phyloP scores from a whole-genome alignment of 1,140 invertebrate species.

The Pseudomyrmex pallidus region DNA sequence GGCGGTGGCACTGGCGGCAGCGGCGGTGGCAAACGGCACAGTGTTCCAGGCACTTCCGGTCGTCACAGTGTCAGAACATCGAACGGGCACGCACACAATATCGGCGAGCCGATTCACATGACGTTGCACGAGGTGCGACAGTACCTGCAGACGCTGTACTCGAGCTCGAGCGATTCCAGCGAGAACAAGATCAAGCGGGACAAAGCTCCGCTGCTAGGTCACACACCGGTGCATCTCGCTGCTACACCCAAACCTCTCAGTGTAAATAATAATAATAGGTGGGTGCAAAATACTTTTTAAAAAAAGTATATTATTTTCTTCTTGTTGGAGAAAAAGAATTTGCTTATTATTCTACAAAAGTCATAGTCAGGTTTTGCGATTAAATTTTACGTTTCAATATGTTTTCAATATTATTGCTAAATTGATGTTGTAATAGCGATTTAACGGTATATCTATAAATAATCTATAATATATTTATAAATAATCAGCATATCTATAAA shows the following conservation, averaged over 20 bases:
- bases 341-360: too few relatives aligned
- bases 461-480: too few relatives aligned
- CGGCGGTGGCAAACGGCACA: slow-evolving; percentile 86
- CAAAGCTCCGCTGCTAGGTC: slow-evolving; percentile 74
- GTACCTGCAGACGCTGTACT: slow-evolving; percentile 92
- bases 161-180: slow-evolving; percentile 88
- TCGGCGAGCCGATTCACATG: slow-evolving; percentile 92
- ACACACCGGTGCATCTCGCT: slow-evolving; percentile 78
- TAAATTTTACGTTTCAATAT: not conserved
- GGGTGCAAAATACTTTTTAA: not conserved
- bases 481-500: too few relatives aligned
- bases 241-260: slow-evolving; percentile 81
- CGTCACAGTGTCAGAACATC: slow-evolving; percentile 76
- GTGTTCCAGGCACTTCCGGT: slow-evolving; percentile 86
- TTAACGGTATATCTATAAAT: too few relatives aligned
- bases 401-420: not conserved
- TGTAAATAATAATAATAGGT: slow-evolving; percentile 83
- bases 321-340: too few relatives aligned
- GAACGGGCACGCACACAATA: slow-evolving; percentile 80
- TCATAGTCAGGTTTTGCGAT: not conserved
- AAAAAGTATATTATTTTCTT: too few relatives aligned
- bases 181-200: slow-evolving; percentile 85
- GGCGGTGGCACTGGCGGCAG: not conserved
- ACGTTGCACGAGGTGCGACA: slow-evolving; percentile 93
- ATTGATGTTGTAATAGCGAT: not conserved